Evolutionary conservation across 2,888 invertebrate genomes (phyloP), one percentile per base, ranked within the genome.

Genomic region (Hedya salicella): DNA sequence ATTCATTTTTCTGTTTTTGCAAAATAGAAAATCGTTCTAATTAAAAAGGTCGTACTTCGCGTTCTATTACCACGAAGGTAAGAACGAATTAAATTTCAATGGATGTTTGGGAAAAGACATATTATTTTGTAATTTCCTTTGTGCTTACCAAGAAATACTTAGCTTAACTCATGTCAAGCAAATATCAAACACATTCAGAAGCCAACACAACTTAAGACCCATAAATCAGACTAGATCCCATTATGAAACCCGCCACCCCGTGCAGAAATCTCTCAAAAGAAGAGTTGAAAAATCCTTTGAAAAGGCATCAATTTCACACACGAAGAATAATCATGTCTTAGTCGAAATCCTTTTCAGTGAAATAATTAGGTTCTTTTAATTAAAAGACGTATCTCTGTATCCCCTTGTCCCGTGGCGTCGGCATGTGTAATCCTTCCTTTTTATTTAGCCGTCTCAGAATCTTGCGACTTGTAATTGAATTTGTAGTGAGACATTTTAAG

Each of bases 351-450:
- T 57, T 30, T 14, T 17, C 39, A 48, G 53, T 57, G 60, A 66
- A 60, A 53, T 66, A 60, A 66, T 60, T 48, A 66, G 48, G 65
- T 48, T 60, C 53, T 52, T 60, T 63, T 54, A 68, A 65, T 65
- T 65, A 68, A 66, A 65, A 65, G 57, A 68, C 46, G 49, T 61
- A 67, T 61, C 56, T 49, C 56, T 50, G 44, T 49, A 56, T 50
- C 21, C 61, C 19, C 46, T 54, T 67, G 62, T 62, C 56, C 48
- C n/a, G n/a, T n/a, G n/a, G n/a, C n/a, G n/a, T 42, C 48, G 42
- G 44, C 59, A 52, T 61, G 52, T 68, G 68, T 65, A 65, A 68
- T 62, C 65, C 62, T 39, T 65, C 65, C 62, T 68, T 68, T 68
- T 68, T 68, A 56, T 65, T 52, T 42, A 39, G 39, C 57, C 40